Base-by-base conservation (phyloP, 2,888 invertebrate genomes). In the Scrobipalpa atriplicella region DNA sequence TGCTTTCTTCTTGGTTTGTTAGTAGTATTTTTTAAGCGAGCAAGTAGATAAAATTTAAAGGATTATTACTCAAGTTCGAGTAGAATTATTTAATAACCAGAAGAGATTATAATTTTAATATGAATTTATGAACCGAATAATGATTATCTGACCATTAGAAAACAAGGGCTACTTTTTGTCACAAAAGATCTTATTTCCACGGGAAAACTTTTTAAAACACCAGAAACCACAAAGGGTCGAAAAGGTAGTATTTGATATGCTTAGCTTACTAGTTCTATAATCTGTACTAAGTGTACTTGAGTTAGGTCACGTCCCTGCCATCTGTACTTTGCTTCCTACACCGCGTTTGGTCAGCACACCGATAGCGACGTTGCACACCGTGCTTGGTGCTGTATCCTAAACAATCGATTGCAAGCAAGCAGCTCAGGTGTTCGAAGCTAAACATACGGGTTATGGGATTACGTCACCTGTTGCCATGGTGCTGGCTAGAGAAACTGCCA, bases 351-450 rank as follows among this genome's bases (percentile, higher is more conserved):
- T 64, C 54, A 66, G 64, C 64, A 61, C n/a, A 19, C n/a, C 71
- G 74, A 78, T 72, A 72, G 77, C 79, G 75, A 79, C 79, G 79
- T 76, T 75, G 82, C 82, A 83, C 74, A 82, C 75, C 80, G 83
- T 85, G 84, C 82, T 81, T 72, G 71, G 75, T 71, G 72, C 66
- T 69, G 79, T 72, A 75, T 72, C 67, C 72, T 76, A 73, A 77
- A 78, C 79, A 82, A 81, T 81, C 78, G 73, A 82, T 80, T 81
- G 81, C 71, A 56, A 21, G 11, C 11, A 13, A 13, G 54, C 54
- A 74, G 71, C 73, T 79, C 87, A 87, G 86, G 85, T 77, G 67
- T 77, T 62, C 6, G n/a, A 29, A 86, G 83, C 82, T 80, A 78
- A 85, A 81, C 81, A 81, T 70, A 67, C 71, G 83, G 81, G 76